Conservation (phyloP, 2,113 vertebrate species). For the Sapayoa aenigma region DNA sequence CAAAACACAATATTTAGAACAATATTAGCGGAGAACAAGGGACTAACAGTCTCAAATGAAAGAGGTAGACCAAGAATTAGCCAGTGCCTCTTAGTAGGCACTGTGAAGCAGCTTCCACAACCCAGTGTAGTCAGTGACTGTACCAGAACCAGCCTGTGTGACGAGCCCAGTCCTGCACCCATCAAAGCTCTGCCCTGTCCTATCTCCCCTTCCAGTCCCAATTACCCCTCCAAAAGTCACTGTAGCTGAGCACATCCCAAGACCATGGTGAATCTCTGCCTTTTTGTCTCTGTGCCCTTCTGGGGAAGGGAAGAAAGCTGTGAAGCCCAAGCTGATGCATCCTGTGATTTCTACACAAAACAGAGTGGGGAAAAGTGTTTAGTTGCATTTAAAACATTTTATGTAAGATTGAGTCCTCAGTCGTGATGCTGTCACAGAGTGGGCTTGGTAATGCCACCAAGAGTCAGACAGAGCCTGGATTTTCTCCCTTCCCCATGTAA, state of each 20-base stretch:
- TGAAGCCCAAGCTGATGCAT: neutral
- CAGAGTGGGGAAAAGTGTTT: neutral
- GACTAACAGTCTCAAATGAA: neutral
- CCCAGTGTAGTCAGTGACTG: too few relatives aligned
- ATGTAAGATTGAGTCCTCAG: neutral
- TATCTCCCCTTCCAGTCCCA: neutral
- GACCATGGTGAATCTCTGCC: too few relatives aligned
- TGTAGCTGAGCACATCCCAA: neutral
- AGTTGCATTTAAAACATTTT: neutral
- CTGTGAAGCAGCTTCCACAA: neutral
- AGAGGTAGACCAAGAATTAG: neutral
- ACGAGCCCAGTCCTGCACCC: neutral
- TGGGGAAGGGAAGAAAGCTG: neutral
- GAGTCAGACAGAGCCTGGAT: neutral
- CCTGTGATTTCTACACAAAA: neutral
- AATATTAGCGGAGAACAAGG: neutral
- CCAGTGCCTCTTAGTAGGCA: neutral
- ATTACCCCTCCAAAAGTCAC: neutral
- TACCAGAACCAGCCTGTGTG: neutral
- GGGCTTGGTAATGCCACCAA: neutral
- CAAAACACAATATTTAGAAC: neutral
- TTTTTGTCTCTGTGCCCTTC: neutral
- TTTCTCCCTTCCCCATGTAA: neutral
- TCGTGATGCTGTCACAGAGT: neutral
- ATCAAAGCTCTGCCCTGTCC: neutral